Evolutionary conservation across 2,888 invertebrate species (phyloP).

Genomic region (Rotaria socialis): DNA sequence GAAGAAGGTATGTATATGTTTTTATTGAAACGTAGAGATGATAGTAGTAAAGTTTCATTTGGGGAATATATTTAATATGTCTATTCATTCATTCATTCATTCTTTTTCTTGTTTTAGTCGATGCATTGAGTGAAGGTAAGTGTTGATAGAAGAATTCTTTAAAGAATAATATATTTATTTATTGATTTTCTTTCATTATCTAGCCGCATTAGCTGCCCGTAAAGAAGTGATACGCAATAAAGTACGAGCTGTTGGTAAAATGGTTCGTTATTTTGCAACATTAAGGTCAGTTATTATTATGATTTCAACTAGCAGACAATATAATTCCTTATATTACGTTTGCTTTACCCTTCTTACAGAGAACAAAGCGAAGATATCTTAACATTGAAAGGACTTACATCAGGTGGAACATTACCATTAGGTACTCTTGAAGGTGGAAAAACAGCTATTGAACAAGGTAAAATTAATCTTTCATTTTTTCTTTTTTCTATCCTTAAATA

Average conservation of each 20-base stretch:
- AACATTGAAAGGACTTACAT: conserved; percentile 95
- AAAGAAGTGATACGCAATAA: conserved; percentile 99
- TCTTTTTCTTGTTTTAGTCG: not conserved
- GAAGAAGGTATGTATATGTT: conserved; percentile 32
- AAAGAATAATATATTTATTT: not conserved
- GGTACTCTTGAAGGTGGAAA: conserved; percentile 46
- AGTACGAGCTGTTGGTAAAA: conserved; percentile 98
- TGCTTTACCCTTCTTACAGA: conserved; percentile 62
- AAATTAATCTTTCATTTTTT: not conserved
- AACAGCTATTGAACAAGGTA: conserved; percentile 45
- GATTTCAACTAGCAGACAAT: too few relatives aligned
- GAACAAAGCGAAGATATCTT: conserved; percentile 99
- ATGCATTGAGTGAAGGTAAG: conserved; percentile 14
- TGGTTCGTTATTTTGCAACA: conserved; percentile 74
- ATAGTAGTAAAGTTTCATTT: not conserved
- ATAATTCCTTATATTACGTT: not conserved
- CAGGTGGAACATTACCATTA: conserved; percentile 57
- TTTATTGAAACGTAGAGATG: not conserved
- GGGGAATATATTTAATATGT: not conserved
- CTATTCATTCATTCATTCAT: not conserved
- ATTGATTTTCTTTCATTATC: not conserved
- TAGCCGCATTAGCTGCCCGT: conserved; percentile 62
- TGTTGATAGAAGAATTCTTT: not conserved
- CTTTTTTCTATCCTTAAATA: not conserved
- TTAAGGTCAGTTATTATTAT: not conserved